These are phyloP conservation scores for Chlorospingus flavigularis DNA, from an alignment of 2,797 vertebrate species.

Conservation along the genomic window DNA sequence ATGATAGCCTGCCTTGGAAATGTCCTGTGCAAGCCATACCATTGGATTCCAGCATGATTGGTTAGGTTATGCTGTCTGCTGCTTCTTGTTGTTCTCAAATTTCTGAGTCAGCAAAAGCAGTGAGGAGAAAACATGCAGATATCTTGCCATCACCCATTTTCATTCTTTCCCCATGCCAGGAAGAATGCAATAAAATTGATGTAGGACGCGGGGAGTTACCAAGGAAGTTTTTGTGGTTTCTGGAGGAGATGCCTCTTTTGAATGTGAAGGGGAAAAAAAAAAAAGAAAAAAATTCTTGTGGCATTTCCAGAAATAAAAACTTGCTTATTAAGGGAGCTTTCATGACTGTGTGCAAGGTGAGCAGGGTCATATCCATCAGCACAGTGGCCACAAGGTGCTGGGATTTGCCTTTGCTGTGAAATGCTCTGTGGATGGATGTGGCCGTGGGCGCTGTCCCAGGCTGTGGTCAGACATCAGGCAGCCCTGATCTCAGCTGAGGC, in stretches of 20 bases:
- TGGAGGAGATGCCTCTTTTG: background rate
- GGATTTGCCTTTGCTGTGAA: background rate
- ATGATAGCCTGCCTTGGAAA: background rate
- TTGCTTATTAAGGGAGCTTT: background rate
- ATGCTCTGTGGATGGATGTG: background rate
- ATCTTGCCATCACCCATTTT: slow-evolving; percentile 40
- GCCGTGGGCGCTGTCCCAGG: background rate
- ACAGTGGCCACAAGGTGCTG: background rate
- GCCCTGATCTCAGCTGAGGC: background rate
- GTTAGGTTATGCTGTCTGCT: slow-evolving; percentile 20
- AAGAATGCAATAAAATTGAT: slow-evolving; percentile 14
- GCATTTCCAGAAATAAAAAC: background rate
- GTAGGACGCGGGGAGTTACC: background rate
- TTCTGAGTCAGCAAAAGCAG: slow-evolving; percentile 68
- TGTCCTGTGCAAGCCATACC: background rate
- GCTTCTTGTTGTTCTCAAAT: slow-evolving; percentile 17
- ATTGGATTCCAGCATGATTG: slow-evolving; percentile 45
- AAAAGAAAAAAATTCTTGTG: background rate
- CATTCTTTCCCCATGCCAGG: slow-evolving; percentile 6
- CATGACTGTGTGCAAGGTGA: background rate
- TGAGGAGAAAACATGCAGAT: background rate
- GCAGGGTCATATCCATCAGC: background rate
- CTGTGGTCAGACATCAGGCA: background rate
- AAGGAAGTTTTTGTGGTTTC: slow-evolving; percentile 21
- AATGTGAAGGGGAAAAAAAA: background rate